phyloP scores from a whole-genome alignment of 2,797 vertebrate genomes.

The Chiroxiphia lanceolata region DNA sequence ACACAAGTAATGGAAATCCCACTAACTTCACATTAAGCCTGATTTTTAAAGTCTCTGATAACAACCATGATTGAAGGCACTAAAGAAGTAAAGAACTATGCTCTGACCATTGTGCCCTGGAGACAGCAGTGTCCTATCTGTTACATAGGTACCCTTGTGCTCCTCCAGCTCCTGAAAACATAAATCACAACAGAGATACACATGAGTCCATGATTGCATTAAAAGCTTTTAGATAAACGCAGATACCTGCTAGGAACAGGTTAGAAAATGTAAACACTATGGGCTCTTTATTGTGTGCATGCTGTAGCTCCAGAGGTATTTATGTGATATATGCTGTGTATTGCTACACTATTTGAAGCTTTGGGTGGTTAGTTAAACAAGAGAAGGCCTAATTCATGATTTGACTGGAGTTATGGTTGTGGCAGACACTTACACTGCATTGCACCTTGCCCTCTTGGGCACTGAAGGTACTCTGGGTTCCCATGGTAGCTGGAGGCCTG shows the following conservation, averaged over 20 bases:
- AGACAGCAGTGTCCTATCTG: neutral
- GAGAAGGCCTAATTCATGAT: neutral
- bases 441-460: neutral
- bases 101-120: neutral
- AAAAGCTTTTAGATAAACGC: neutral
- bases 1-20: neutral
- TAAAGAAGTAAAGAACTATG: neutral
- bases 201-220: neutral
- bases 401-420: neutral
- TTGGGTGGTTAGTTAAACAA: neutral
- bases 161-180: neutral
- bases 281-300: neutral
- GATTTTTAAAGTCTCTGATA: neutral
- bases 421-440: neutral
- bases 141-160: neutral
- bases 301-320: neutral
- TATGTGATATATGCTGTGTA: accelerated
- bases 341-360: neutral
- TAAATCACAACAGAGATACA: neutral
- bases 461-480: neutral
- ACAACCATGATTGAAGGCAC: neutral
- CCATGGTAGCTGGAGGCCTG: neutral
- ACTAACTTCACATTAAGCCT: neutral
- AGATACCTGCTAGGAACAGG: neutral
- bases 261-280: neutral